Conservation (phyloP, 2,113 vertebrate genomes). For the Oenanthe oenanthe region DNA sequence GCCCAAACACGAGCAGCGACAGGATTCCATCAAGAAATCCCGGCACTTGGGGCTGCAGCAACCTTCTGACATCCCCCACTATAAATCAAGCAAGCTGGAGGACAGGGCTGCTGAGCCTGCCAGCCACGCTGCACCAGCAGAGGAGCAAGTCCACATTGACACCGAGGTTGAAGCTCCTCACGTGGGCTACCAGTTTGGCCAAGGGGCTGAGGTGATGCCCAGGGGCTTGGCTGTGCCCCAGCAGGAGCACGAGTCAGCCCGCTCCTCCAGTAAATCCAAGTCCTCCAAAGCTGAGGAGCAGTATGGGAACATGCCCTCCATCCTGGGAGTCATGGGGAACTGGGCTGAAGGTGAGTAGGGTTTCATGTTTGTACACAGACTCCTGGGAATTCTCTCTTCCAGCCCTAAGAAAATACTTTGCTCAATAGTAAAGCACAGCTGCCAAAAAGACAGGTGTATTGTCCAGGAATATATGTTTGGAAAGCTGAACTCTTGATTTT, state of each 20-base stretch:
- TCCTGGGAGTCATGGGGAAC: slow-evolving; percentile 80
- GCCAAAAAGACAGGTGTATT: not conserved
- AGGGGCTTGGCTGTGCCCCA: slow-evolving; percentile 56
- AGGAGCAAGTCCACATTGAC: slow-evolving; percentile 70
- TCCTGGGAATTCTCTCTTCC: not conserved
- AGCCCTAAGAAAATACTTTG: rapidly evolving
- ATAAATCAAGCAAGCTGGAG: slow-evolving; percentile 73
- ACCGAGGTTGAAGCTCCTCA: slow-evolving; percentile 50
- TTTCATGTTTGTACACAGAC: not conserved
- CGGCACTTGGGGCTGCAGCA: slow-evolving; percentile 71
- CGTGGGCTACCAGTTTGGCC: slow-evolving; percentile 54
- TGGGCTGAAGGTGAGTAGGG: slow-evolving; percentile 82
- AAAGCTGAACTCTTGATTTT: not conserved
- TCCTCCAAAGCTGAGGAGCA: slow-evolving; percentile 82
- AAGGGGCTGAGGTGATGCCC: slow-evolving; percentile 58
- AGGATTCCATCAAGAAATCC: slow-evolving; percentile 72
- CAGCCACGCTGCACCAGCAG: not conserved
- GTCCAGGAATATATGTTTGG: not conserved
- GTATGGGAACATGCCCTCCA: slow-evolving; percentile 77
- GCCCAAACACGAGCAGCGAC: slow-evolving; percentile 73
- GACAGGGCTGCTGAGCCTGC: slow-evolving; percentile 59
- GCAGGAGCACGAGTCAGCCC: slow-evolving; percentile 33
- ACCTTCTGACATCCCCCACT: slow-evolving; percentile 63
- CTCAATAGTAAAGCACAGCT: rapidly evolving
- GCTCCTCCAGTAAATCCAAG: slow-evolving; percentile 11